Conservation (phyloP, 2,797 vertebrate species). For the Simalia tracyae region DNA sequence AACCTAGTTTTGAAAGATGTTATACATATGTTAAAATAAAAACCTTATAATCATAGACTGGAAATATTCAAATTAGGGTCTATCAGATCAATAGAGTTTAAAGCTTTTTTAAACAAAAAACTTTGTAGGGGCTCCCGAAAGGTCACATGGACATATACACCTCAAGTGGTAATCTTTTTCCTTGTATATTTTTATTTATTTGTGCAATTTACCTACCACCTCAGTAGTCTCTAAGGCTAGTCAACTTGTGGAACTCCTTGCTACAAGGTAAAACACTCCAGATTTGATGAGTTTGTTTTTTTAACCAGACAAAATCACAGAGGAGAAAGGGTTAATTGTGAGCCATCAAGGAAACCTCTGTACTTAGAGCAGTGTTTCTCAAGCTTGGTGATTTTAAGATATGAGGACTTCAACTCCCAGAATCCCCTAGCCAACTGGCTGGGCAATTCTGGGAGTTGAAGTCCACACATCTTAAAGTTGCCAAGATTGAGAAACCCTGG, state of each 20-base stretch:
- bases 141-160: background rate
- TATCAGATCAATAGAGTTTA: background rate
- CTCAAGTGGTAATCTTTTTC: background rate
- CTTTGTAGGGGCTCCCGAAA: background rate
- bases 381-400: no score
- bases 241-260: background rate
- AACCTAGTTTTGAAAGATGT: background rate
- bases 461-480: no score
- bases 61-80: background rate
- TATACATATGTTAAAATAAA: background rate
- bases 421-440: no score
- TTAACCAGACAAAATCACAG: background rate
- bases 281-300: background rate
- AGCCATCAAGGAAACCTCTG: background rate
- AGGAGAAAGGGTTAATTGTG: background rate
- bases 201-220: background rate
- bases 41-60: background rate
- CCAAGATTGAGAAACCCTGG: no score
- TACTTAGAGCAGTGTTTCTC: no score
- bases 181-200: background rate
- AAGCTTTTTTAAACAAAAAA: background rate
- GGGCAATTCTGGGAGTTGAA: no score
- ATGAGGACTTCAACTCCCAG: no score
- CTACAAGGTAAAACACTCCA: background rate
- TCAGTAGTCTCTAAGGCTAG: background rate